Percentiles rank a stretch among this genome's conserved stretches.
These are phyloP conservation scores for Halichoeres trimaculatus DNA, from an alignment of 2,113 vertebrate genomes.

Conservation along the genomic window DNA sequence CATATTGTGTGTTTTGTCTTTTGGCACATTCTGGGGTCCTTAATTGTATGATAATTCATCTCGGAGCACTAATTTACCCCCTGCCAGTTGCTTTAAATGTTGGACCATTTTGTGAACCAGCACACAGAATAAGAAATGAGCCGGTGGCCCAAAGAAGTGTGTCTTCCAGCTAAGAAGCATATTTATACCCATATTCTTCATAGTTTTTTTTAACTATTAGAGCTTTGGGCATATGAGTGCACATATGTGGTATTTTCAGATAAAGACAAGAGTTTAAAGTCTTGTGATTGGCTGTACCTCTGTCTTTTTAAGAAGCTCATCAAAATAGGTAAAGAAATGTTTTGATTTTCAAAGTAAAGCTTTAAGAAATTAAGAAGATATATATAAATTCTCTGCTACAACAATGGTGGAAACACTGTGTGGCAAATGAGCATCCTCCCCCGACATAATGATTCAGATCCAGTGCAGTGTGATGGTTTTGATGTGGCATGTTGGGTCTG, in stretches of 20 bases:
- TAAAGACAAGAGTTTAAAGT: constrained; percentile 36
- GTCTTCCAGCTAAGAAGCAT: constrained; percentile 82
- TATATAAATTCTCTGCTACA: not conserved
- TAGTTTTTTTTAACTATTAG: constrained; percentile 62
- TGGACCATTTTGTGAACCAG: constrained; percentile 87
- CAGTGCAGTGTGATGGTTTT: constrained; percentile 70
- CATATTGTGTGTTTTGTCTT: constrained; percentile 82
- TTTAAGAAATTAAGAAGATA: not conserved
- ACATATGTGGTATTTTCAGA: constrained; percentile 77
- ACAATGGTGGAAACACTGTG: constrained; percentile 28
- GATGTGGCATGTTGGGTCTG: constrained; percentile 76
- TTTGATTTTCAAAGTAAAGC: not conserved
- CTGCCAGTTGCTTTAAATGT: constrained; percentile 88
- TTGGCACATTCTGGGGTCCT: constrained; percentile 89
- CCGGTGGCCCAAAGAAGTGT: constrained; percentile 77
- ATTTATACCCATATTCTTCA: constrained; percentile 80
- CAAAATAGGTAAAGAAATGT: not conserved
- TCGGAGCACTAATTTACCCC: constrained; percentile 96
- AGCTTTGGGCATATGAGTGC: constrained; percentile 72
- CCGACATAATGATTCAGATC: constrained; percentile 55
- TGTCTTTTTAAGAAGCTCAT: no score
- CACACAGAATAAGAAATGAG: constrained; percentile 92
- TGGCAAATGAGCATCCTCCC: constrained; percentile 46
- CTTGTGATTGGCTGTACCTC: constrained; percentile 17
- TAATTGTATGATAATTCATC: constrained; percentile 95